phyloP scores from a whole-genome alignment of 2,113 vertebrate genomes.

The Lagopus muta region DNA sequence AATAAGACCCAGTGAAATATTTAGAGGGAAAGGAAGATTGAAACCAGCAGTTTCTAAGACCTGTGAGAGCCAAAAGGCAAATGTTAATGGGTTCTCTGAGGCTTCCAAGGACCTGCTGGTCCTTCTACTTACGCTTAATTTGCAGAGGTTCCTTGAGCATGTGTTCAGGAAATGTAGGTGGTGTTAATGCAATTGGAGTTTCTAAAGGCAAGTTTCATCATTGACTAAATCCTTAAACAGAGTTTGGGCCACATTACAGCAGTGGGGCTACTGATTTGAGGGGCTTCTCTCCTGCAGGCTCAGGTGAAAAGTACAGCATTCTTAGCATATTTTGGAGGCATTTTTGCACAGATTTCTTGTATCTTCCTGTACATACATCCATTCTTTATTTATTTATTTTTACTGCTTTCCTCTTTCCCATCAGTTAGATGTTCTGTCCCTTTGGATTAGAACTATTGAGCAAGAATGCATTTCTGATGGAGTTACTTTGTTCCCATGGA shows the following conservation, averaged over 20 bases:
- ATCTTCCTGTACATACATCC: neutral
- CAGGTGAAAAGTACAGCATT: neutral
- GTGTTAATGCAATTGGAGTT: slow-evolving; percentile 18
- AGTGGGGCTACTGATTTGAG: neutral
- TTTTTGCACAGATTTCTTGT: neutral
- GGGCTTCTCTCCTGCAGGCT: neutral
- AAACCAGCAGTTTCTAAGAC: slow-evolving; percentile 44
- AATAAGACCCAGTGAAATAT: slow-evolving; percentile 51
- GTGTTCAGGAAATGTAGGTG: slow-evolving; percentile 55
- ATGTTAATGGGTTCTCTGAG: slow-evolving; percentile 66
- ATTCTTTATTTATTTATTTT: neutral
- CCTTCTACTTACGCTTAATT: slow-evolving; percentile 48
- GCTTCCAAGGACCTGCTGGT: slow-evolving; percentile 67
- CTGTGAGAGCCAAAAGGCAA: slow-evolving; percentile 49
- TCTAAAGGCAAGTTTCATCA: slow-evolving; percentile 38
- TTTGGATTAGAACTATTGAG: neutral
- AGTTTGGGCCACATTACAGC: neutral
- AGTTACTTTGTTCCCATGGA: neutral
- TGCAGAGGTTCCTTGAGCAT: slow-evolving; percentile 53
- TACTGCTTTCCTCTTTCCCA: neutral
- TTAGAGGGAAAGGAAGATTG: slow-evolving; percentile 53
- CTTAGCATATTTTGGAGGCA: neutral
- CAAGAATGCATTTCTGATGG: neutral
- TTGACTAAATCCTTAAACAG: slow-evolving; percentile 14
- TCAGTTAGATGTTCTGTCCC: neutral